Conservation (phyloP, 2,797 vertebrate species). For the Sitta carolinensis region DNA sequence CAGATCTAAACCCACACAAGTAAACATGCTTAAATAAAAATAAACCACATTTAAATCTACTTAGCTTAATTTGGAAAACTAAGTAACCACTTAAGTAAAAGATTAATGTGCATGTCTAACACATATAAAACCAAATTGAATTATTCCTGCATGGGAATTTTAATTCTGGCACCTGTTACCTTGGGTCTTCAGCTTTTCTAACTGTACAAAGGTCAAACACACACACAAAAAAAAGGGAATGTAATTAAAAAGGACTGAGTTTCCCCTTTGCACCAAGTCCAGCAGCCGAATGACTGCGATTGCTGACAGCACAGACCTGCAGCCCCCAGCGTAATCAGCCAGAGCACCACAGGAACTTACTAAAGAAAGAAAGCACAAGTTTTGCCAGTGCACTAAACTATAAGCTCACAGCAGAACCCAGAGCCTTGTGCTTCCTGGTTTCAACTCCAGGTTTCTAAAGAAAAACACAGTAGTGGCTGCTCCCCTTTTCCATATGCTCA, state of each 20-base stretch:
- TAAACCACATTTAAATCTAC: background rate
- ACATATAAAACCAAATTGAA: background rate
- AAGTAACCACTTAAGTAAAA: background rate
- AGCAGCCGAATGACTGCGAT: background rate
- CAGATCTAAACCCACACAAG: background rate
- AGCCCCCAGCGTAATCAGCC: background rate
- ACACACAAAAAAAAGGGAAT: background rate
- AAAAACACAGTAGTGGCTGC: background rate
- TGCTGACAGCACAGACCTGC: background rate
- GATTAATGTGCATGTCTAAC: background rate
- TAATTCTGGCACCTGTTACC: background rate
- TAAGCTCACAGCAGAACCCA: background rate
- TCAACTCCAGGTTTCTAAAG: background rate
- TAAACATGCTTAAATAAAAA: constrained; percentile 9
- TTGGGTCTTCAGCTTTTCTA: background rate
- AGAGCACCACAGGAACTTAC: background rate
- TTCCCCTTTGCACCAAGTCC: background rate
- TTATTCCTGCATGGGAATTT: background rate
- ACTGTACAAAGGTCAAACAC: background rate
- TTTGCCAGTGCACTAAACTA: background rate
- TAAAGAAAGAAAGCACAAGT: background rate
- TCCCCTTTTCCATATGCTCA: background rate
- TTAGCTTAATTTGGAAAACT: background rate
- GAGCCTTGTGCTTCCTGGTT: background rate
- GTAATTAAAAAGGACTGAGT: background rate